Evolutionary conservation across 2,888 invertebrate genomes (phyloP), one percentile per base, ranked within the genome.

Genomic region (Tubulanus polymorphus): DNA sequence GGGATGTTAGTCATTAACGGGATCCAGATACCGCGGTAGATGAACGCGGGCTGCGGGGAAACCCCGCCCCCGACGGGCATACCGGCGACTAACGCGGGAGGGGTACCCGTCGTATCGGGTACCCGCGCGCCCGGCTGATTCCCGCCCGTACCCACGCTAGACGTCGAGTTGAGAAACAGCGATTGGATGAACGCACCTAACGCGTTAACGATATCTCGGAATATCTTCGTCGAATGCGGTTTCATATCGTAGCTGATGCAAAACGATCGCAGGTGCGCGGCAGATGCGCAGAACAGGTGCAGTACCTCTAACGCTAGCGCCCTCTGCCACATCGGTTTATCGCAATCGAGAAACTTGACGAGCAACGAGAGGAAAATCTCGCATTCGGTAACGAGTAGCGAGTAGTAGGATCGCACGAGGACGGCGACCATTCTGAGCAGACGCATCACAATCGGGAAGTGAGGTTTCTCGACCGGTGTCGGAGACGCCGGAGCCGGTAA

Each of bases 311-410:
- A 79, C 0, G 97, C 95, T 51, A 96, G 80, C 1, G 94, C 93
- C 55, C 96, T 83, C 78, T 97, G 96, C 97, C 99, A 99, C 62
- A 89, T 72, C 1, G 94, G 93, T 80, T 95, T 94, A 75, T 97
- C 97, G 0, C 92, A 90, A 78, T 97, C 97, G 78, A 97, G 82
- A 81, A 99, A 97, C 80, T 97, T 96, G 35, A 97, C 91, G 52
- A 99, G 90, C 51, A 97, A 82, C 0, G 96, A 95, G 45, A 99
- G 83, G 81, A 99, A 97, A 74, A 99, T 97, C 82, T 99, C 99
- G 80, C 96, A 96, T 80, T 99, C 96, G 0, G 97, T 97, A 29
- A 92, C 94, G 83, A 96, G 80, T 59, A 94, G 83, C 8, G 86
- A 85, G 75, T 95, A 94, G 80, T 94, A 96, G 80, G 92, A 90